Conservation (phyloP, 2,113 vertebrate species). For the Cygnus atratus region DNA sequence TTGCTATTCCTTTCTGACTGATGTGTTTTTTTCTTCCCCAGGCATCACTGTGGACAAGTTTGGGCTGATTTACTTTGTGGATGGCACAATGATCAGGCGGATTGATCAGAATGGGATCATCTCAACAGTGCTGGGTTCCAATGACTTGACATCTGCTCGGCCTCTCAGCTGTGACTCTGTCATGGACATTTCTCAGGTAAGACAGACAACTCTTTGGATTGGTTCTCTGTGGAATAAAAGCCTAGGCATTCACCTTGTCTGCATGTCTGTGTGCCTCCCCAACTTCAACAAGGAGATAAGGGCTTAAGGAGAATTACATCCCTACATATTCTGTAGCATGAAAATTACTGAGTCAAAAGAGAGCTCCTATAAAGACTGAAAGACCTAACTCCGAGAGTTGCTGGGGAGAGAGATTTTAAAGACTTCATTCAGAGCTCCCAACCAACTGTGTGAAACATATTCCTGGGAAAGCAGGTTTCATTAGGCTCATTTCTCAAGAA, state of each 20-base stretch:
- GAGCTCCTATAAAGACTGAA: neutral
- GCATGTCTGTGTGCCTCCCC: neutral
- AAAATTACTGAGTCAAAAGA: neutral
- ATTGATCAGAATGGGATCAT: conserved; percentile 98
- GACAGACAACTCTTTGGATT: neutral
- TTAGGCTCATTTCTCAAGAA: neutral
- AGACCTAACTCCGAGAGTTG: neutral
- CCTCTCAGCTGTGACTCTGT: conserved; percentile 97
- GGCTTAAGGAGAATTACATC: neutral
- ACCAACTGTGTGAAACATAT: neutral
- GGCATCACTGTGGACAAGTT: conserved; percentile 97
- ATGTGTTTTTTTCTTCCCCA: conserved; percentile 50
- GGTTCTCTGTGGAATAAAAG: neutral
- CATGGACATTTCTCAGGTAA: conserved; percentile 98
- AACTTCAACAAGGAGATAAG: neutral
- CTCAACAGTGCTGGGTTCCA: conserved; percentile 95
- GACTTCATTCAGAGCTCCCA: neutral
- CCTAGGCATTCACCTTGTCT: neutral
- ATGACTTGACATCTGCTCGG: conserved; percentile 94
- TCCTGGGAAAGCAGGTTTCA: neutral
- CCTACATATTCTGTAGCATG: neutral
- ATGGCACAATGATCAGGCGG: conserved; percentile 95
- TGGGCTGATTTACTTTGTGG: conserved; percentile 95
- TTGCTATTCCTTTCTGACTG: neutral
- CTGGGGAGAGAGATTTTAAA: neutral